Base-by-base conservation (phyloP, 2,888 invertebrate genomes). In the Phengaris alcon region DNA sequence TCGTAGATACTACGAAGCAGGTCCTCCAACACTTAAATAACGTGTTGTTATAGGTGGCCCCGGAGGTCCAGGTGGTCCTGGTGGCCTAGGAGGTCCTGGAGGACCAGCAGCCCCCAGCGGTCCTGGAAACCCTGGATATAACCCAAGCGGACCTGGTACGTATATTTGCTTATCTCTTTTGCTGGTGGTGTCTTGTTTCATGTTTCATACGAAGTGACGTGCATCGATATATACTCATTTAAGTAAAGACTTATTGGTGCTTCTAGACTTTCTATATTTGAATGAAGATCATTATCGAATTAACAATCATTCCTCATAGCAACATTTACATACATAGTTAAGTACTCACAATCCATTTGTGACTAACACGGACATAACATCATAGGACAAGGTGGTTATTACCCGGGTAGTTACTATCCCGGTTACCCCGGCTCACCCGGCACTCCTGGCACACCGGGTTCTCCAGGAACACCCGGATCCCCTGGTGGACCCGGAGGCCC, bases 351-450 rank as follows among this genome's bases (percentile, higher is more conserved):
- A 22, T 22, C 22, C 48, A 69, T 69, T 69, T 69, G 69, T 48
- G 9, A 69, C 69, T 72, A 72, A 70, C 70, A 70, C 22, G 22
- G 22, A n/a, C 51, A 13, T 22, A 52, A 59, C 44, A 55, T 48
- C 51, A n/a, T 46, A 73, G 74, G 75, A n/a, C 46, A 64, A 64
- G 76, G 76, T 57, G 76, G 74, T 15, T 77, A 75, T 22, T 73
- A 77, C 73, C 73, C 69, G 44, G 76, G 69, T 13, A n/a, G 54
- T 12, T 35, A 72, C 35, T 51, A 69, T 6, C 81, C 83, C 64
- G 82, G 75, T 35, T 64, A 75, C 74, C 73, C 70, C 85, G 57
- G 94, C 94, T 81, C 92, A 93, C 88, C 77, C 93, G 74, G 84
- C 72, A 79, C 80, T 48, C 78, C 82, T 12, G 83, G 82, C 7